These are phyloP conservation scores for Diogma glabrata DNA, from an alignment of 2,888 invertebrate species.

Conservation along the genomic window DNA sequence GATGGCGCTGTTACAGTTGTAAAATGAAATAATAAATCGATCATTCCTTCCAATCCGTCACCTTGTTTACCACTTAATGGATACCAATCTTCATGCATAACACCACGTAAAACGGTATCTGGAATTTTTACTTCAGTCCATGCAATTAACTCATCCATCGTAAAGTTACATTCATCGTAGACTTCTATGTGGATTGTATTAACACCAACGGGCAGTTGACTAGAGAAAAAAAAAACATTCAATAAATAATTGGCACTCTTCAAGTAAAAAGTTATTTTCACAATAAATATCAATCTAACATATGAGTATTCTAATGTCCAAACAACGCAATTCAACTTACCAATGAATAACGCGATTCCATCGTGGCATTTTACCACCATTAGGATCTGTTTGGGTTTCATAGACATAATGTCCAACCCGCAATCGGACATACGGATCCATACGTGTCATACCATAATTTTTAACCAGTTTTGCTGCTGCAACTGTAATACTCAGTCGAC, in stretches of 20 bases:
- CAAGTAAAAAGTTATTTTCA: slow-evolving; percentile 45
- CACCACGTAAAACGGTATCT: slow-evolving; percentile 67
- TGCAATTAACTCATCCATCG: slow-evolving; percentile 90
- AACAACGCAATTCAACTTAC: neutral
- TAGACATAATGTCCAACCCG: slow-evolving; percentile 89
- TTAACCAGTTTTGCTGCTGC: slow-evolving; percentile 85
- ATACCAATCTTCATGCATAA: slow-evolving; percentile 93
- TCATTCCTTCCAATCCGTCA: slow-evolving; percentile 84
- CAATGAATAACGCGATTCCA: slow-evolving; percentile 90
- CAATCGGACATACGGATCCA: slow-evolving; percentile 92
- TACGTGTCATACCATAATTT: slow-evolving; percentile 88
- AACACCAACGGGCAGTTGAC: slow-evolving; percentile 69
- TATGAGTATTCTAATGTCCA: neutral
- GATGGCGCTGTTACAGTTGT: slow-evolving; percentile 28
- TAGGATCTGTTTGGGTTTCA: slow-evolving; percentile 90
- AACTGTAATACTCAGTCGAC: slow-evolving; percentile 73
- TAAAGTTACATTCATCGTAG: slow-evolving; percentile 94
- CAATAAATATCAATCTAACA: no score
- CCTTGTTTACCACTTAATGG: slow-evolving; percentile 89
- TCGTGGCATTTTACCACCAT: slow-evolving; percentile 87
- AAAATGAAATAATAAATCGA: slow-evolving; percentile 81
- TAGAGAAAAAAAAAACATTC: slow-evolving; percentile 9
- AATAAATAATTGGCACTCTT: neutral
- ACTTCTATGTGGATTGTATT: slow-evolving; percentile 84
- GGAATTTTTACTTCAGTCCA: slow-evolving; percentile 89